A percentile compares a stretch with the other conserved stretches of the same genome.
phyloP scores from a whole-genome alignment of 2,113 vertebrate genomes.

The Thamnophis sirtalis region DNA sequence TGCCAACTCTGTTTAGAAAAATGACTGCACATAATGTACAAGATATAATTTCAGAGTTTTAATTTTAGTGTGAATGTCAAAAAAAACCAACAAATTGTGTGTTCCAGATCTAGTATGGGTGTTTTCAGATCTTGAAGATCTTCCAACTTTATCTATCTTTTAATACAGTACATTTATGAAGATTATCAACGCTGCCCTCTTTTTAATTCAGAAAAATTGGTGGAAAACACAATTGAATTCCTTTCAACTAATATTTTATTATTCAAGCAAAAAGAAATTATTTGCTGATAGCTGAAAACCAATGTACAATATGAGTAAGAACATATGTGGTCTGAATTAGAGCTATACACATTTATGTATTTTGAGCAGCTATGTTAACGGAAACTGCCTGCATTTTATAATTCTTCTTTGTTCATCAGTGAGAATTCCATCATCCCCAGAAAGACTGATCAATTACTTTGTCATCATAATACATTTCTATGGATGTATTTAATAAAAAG shows the following conservation, averaged over 20 bases:
- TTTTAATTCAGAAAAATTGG: neutral
- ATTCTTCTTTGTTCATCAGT: neutral
- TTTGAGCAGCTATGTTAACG: neutral
- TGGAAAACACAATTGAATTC: neutral
- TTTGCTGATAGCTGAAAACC: neutral
- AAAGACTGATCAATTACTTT: neutral
- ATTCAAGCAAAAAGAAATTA: neutral
- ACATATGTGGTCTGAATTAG: neutral
- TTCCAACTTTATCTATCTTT: neutral
- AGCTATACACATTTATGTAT: neutral
- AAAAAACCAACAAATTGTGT: constrained; percentile 8
- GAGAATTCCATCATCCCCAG: no score
- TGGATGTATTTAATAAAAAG: neutral
- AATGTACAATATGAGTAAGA: neutral
- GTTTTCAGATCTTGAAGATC: neutral
- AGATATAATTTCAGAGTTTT: constrained; percentile 10
- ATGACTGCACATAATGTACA: neutral
- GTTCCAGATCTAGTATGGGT: constrained; percentile 15
- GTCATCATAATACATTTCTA: neutral
- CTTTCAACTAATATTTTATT: neutral
- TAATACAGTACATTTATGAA: neutral
- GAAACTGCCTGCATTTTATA: neutral
- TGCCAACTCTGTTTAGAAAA: constrained; percentile 1
- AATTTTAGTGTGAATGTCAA: constrained; percentile 15
- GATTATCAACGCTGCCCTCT: neutral